Evolutionary conservation across 2,113 vertebrate species (phyloP), one percentile per base, ranked within the genome.

Genomic region (Patagioenas fasciata): DNA sequence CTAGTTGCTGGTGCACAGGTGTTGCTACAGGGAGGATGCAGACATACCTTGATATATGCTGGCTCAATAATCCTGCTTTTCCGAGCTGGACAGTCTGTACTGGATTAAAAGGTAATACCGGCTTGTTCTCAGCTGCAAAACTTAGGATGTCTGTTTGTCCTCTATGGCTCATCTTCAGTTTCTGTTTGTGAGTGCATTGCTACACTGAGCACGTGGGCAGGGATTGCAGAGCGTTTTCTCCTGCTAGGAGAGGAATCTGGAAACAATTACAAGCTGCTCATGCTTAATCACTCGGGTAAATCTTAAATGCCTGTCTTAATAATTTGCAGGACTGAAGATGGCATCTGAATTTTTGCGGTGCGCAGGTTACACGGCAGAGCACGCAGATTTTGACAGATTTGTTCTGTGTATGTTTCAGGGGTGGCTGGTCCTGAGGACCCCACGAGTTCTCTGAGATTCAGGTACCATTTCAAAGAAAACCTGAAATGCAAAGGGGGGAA

Each of bases 191-290:
- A 86, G 85, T 0, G 0, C 51, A 61, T 91, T 94, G 83, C 93
- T 93, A 80, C 72, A 42, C 85, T 18, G 65, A 96, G 69, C 93
- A 92, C 16, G 7, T 4, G 69, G 80, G 28, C 83, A 69, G 64
- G 65, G 81, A 79, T 57, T 61, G 91, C 72, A 78, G 77, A 93
- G 65, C 48, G 36, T 86, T 70, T 96, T 67, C 89, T 91, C 90
- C 88, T 91, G 90, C 93, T 88, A 93, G 48, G 69, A 95, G 34
- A 65, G 69, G 83, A 72, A 88, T 95, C 96, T 97, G 96, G 95
- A 96, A 96, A 85, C 91, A 65, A 96, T 96, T 96, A 96, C 92
- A 89, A 92, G 88, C 93, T 92, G 92, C 91, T 96, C 93, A 94
- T 48, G 77, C 86, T 92, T 96, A 96, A 94, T 96, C 91, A 92